A percentile compares a stretch with the other conserved stretches of the same genome.
Evolutionary conservation across 2,888 invertebrate species (phyloP).

Genomic region (Eupithecia pulchellata): DNA sequence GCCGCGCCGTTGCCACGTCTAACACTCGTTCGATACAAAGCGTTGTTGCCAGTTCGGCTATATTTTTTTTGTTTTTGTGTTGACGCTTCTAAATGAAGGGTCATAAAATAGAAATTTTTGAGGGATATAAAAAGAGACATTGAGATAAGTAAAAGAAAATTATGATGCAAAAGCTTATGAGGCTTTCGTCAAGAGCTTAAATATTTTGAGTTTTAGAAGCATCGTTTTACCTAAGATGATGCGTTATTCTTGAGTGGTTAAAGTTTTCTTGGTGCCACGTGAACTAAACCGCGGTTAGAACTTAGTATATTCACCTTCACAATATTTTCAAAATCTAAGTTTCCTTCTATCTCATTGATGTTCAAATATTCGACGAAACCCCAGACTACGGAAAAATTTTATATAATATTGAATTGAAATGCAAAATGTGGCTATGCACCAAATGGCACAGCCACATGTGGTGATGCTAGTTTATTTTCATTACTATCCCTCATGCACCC

Average conservation of each 20-base stretch:
- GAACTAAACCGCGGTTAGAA: neutral
- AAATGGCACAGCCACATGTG: conserved; percentile 59
- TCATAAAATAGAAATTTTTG: conserved; percentile 76
- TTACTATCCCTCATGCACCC: conserved; percentile 57
- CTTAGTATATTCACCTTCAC: neutral
- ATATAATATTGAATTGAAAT: conserved; percentile 43
- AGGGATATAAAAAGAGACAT: conserved; percentile 58
- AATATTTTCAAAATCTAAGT: neutral
- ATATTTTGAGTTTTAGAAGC: neutral
- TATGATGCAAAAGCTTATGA: neutral
- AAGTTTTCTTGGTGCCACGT: neutral
- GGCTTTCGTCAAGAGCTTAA: no score
- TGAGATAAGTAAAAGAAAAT: conserved; percentile 16
- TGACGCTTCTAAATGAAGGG: conserved; percentile 79
- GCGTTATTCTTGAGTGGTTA: neutral
- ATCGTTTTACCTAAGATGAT: neutral
- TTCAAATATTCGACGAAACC: conserved; percentile 14
- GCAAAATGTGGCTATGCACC: conserved; percentile 42
- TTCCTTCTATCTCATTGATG: neutral
- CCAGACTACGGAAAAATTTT: conserved; percentile 10
- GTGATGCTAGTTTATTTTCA: conserved; percentile 56
- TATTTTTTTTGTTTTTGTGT: conserved; percentile 74
- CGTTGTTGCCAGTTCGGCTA: conserved; percentile 75
- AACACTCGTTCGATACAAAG: conserved; percentile 56
- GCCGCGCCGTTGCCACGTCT: conserved; percentile 69